A percentile compares a stretch with the other conserved stretches of the same genome.
Conservation (phyloP, 2,113 vertebrate genomes). For the Todiramphus saurophagus region DNA sequence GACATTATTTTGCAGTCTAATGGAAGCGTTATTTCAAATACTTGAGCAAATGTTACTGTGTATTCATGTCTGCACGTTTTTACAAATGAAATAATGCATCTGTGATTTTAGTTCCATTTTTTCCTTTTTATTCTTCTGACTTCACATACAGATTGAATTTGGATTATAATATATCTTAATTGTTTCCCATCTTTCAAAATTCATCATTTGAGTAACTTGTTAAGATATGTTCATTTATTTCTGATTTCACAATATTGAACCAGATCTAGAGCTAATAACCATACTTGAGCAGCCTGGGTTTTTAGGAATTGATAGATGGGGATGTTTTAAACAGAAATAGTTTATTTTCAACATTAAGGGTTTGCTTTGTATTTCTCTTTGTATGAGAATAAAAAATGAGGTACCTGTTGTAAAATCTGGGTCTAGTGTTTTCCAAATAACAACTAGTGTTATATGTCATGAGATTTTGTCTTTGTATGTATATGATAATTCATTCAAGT, state of each 20-base stretch:
- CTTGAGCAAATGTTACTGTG: not conserved
- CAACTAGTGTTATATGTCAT: not conserved
- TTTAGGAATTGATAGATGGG: not conserved
- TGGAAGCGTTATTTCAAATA: slow-evolving; percentile 22
- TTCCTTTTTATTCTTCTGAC: not conserved
- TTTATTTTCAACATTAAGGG: not conserved
- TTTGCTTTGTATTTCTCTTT: not conserved
- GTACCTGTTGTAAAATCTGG: not conserved
- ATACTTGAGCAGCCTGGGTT: not conserved
- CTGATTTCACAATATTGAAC: not conserved
- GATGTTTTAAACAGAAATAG: not conserved
- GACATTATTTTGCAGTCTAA: slow-evolving; percentile 19
- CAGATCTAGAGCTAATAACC: not conserved
- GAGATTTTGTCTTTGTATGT: not conserved
- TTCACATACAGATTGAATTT: not conserved
- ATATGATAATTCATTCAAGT: not conserved
- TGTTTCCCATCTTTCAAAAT: not conserved
- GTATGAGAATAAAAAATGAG: not conserved
- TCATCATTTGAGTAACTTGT: not conserved
- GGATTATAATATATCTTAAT: not conserved
- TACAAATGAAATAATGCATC: not conserved
- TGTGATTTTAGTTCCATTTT: not conserved
- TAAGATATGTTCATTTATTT: not conserved
- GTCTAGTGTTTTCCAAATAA: not conserved
- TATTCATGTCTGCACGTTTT: not conserved